These are phyloP conservation scores for Magallana gigas DNA, from an alignment of 1,140 invertebrate species.

Conservation along the genomic window DNA sequence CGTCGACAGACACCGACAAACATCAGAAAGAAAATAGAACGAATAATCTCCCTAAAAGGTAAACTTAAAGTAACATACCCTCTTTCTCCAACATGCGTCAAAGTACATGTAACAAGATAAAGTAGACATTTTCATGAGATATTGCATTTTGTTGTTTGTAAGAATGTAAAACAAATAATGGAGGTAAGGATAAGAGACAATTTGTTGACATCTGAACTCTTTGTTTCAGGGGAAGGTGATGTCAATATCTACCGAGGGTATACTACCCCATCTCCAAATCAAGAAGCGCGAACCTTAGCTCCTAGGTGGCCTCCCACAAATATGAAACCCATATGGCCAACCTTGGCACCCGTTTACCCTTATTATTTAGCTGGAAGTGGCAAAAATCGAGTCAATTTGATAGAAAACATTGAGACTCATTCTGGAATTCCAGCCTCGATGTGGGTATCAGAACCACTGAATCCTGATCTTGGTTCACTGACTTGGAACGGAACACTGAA, in stretches of 20 bases:
- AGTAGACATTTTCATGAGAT: no score
- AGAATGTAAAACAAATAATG: no score
- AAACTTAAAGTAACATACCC: not conserved
- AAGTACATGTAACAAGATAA: no score
- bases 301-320: constrained; percentile 7
- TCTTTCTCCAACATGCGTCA: no score
- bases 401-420: constrained; percentile 35
- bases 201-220: not conserved
- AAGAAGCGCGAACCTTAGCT: constrained; percentile 28
- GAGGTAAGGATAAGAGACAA: not conserved
- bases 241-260: constrained; percentile 30
- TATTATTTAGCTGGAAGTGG: constrained; percentile 29
- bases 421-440: not conserved
- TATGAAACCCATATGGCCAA: constrained; percentile 21
- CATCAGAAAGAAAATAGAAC: constrained; percentile 14
- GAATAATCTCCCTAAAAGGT: constrained; percentile 9
- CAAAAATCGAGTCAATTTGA: not conserved
- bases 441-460: constrained; percentile 10
- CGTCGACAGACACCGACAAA: constrained; percentile 6
- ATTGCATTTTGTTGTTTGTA: no score
- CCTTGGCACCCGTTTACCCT: constrained; percentile 32
- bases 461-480: not conserved
- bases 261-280: constrained; percentile 28
- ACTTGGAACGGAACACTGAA: not conserved
- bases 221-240: constrained; percentile 31